Percentiles rank a stretch among this genome's conserved stretches.
These are phyloP conservation scores for Tarsius wallacei DNA, from an alignment of 2,797 vertebrate genomes.

Conservation along the genomic window DNA sequence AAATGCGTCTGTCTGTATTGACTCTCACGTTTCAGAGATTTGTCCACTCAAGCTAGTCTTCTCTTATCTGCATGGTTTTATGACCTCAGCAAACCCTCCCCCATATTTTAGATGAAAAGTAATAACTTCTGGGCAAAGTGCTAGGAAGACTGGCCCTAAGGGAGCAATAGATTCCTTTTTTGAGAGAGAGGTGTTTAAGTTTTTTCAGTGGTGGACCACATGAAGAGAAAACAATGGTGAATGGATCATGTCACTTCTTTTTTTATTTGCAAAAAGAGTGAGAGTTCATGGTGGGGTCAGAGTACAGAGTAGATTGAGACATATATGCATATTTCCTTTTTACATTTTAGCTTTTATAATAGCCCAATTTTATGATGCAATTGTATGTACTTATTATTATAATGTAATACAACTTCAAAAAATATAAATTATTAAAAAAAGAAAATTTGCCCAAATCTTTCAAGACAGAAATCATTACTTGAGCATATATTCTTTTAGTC, in stretches of 20 bases:
- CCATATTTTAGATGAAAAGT: background rate
- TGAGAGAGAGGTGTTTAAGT: background rate
- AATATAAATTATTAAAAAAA: conserved; percentile 8
- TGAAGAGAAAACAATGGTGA: background rate
- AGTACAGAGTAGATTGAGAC: background rate
- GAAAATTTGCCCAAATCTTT: background rate
- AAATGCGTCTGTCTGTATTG: background rate
- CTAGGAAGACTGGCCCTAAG: background rate
- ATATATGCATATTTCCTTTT: background rate
- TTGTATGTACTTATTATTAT: background rate
- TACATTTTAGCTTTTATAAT: conserved; percentile 14
- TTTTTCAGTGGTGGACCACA: background rate
- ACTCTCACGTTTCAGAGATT: background rate
- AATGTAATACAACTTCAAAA: background rate
- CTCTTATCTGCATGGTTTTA: background rate
- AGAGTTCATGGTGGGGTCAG: background rate
- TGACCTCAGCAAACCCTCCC: background rate
- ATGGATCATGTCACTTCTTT: background rate
- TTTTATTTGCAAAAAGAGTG: background rate
- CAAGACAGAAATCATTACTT: background rate
- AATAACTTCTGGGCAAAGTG: background rate
- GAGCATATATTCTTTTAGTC: background rate
- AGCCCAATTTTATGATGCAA: background rate
- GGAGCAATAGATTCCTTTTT: background rate
- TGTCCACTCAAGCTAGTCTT: background rate